Percentiles rank a stretch among this genome's conserved stretches.
phyloP scores from a whole-genome alignment of 2,888 invertebrate genomes.

The Brenthis daphne region DNA sequence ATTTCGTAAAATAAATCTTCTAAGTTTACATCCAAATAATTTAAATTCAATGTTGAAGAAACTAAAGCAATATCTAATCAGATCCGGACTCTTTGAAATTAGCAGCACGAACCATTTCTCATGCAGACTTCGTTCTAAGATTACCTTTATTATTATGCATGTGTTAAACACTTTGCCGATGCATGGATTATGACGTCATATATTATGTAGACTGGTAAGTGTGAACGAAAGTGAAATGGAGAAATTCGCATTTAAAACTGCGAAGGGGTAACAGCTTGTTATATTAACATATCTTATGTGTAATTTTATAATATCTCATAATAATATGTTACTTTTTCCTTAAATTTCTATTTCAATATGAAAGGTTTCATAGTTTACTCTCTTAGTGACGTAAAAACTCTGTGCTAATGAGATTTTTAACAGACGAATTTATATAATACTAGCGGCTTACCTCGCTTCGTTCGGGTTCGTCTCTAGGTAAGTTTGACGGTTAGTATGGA shows the following conservation, averaged over 20 bases:
- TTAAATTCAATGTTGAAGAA: conserved; percentile 4
- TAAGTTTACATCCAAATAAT: neutral
- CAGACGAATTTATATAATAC: too few species aligned
- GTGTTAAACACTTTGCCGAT: conserved; percentile 4
- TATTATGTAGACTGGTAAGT: conserved; percentile 3
- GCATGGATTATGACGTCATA: conserved; percentile 25
- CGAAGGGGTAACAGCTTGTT: neutral
- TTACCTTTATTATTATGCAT: conserved; percentile 20
- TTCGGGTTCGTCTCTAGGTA: too few species aligned
- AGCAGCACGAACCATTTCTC: conserved; percentile 4
- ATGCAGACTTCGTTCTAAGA: conserved; percentile 7
- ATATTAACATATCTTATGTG: too few species aligned
- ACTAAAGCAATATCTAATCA: conserved; percentile 11
- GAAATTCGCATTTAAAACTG: conserved; percentile 18
- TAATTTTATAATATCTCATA: too few species aligned
- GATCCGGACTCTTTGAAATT: conserved; percentile 6
- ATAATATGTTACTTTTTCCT: too few species aligned
- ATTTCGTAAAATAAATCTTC: too few species aligned
- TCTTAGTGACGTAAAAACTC: too few species aligned
- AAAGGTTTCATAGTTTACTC: too few species aligned
- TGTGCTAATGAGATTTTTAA: too few species aligned
- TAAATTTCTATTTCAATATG: too few species aligned
- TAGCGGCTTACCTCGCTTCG: too few species aligned
- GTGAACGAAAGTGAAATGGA: conserved; percentile 25
- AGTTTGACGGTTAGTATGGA: too few species aligned